phyloP scores from a whole-genome alignment of 2,113 vertebrate genomes.

The Spheniscus mendiculus region DNA sequence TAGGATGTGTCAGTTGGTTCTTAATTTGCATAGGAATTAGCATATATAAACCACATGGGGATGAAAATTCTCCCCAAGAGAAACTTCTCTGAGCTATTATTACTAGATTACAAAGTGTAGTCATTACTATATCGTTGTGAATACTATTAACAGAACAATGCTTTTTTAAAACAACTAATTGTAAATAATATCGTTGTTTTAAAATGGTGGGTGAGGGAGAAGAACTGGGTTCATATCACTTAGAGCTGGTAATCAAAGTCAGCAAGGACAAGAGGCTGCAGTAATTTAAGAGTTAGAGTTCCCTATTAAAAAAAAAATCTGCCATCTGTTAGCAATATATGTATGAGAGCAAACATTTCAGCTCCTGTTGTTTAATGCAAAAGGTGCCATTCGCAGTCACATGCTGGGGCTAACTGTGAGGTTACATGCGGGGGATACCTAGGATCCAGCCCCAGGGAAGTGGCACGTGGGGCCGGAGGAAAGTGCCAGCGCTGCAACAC shows the following conservation, averaged over 20 bases:
- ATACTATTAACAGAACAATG: background rate
- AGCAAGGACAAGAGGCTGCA: background rate
- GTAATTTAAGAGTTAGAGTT: background rate
- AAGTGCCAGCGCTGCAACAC: background rate
- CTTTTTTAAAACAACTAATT: background rate
- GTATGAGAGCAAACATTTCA: background rate
- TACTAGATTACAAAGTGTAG: background rate
- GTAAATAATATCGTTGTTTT: background rate
- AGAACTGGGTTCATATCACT: background rate
- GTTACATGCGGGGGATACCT: background rate
- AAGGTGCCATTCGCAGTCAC: background rate
- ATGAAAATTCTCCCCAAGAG: background rate
- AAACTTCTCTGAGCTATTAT: slow-evolving; percentile 21
- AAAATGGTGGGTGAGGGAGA: background rate
- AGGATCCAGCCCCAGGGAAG: background rate
- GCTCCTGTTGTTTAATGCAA: background rate
- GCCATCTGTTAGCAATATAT: background rate
- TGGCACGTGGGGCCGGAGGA: background rate
- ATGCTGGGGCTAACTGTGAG: background rate
- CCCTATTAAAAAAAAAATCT: background rate
- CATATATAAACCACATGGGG: background rate
- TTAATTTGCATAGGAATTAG: slow-evolving; percentile 39
- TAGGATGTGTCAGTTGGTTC: slow-evolving; percentile 18
- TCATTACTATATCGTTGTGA: background rate
- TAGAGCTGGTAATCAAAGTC: background rate